phyloP scores from a whole-genome alignment of 2,797 vertebrate genomes.

The Cossypha polioptera region DNA sequence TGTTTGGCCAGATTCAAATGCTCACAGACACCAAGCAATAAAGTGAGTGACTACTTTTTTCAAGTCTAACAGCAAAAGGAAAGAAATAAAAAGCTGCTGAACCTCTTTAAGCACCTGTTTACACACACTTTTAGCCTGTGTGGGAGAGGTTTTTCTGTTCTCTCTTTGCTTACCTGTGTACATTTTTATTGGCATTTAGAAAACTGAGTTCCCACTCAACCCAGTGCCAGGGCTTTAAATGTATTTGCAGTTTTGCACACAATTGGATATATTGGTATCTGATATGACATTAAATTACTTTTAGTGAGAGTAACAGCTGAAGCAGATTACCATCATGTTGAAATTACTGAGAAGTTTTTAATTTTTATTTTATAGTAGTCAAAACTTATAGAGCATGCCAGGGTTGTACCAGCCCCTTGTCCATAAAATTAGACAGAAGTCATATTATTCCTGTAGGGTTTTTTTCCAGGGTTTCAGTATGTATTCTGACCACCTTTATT shows the following conservation, averaged over 20 bases:
- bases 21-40: neutral
- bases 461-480: conserved; percentile 20
- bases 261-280: neutral
- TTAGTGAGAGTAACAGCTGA: conserved; percentile 1
- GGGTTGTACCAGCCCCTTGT: neutral
- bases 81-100: conserved; percentile 3
- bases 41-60: neutral
- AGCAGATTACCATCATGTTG: neutral
- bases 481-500: neutral
- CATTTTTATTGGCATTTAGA: neutral
- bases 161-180: neutral
- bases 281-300: conserved; percentile 17
- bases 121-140: neutral
- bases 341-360: neutral
- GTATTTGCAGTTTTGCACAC: conserved; percentile 8
- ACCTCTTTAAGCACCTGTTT: neutral
- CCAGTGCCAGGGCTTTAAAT: conserved; percentile 11
- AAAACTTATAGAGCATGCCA: conserved; percentile 7
- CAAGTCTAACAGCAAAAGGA: neutral
- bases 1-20: conserved; percentile 6
- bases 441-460: neutral
- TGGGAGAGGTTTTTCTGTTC: neutral
- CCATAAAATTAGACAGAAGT: conserved; percentile 24
- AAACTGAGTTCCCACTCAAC: neutral
- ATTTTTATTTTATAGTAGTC: neutral